A percentile compares a stretch with the other conserved stretches of the same genome.
These are phyloP conservation scores for Cydia strobilella DNA, from an alignment of 1,140 invertebrate species.

Conservation along the genomic window DNA sequence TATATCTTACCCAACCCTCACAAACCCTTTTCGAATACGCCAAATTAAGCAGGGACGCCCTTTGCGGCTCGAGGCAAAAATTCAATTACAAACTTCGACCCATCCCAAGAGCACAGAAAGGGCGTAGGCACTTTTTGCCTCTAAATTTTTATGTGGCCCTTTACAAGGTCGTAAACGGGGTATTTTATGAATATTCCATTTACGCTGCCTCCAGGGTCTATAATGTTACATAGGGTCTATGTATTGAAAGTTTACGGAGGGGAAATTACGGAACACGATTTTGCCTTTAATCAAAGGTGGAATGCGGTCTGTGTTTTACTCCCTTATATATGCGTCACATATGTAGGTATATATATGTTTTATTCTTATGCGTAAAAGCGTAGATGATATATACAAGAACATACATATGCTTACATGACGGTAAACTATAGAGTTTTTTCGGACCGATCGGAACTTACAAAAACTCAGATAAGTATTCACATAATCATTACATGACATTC, in stretches of 20 bases:
- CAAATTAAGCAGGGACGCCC: slow-evolving; percentile 77
- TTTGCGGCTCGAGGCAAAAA: slow-evolving; percentile 78
- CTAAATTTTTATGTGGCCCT: slow-evolving; percentile 78
- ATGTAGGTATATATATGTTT: background rate
- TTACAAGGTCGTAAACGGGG: slow-evolving; percentile 76
- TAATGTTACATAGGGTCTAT: slow-evolving; percentile 39
- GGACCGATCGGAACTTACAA: too few relatives aligned
- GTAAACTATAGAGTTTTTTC: too few relatives aligned
- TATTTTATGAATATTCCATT: slow-evolving; percentile 78
- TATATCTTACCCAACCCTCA: slow-evolving; percentile 42
- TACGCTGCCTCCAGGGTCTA: slow-evolving; percentile 58
- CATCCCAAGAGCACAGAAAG: slow-evolving; percentile 74
- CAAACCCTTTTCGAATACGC: slow-evolving; percentile 70
- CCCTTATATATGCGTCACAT: background rate
- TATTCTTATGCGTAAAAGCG: too few relatives aligned
- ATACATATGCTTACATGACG: too few relatives aligned
- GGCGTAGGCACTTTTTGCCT: slow-evolving; percentile 64
- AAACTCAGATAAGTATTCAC: too few relatives aligned
- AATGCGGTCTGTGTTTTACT: slow-evolving; percentile 6
- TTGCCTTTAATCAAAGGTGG: slow-evolving; percentile 27
- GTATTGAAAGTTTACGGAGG: slow-evolving; percentile 48
- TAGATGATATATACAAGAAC: too few relatives aligned
- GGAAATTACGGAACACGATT: slow-evolving; percentile 32
- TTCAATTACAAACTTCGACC: slow-evolving; percentile 77
- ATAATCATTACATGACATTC: too few relatives aligned